Evolutionary conservation across 2,888 invertebrate genomes (phyloP), one percentile per base, ranked within the genome.

Genomic region (Leptinotarsa rubiginosa): DNA sequence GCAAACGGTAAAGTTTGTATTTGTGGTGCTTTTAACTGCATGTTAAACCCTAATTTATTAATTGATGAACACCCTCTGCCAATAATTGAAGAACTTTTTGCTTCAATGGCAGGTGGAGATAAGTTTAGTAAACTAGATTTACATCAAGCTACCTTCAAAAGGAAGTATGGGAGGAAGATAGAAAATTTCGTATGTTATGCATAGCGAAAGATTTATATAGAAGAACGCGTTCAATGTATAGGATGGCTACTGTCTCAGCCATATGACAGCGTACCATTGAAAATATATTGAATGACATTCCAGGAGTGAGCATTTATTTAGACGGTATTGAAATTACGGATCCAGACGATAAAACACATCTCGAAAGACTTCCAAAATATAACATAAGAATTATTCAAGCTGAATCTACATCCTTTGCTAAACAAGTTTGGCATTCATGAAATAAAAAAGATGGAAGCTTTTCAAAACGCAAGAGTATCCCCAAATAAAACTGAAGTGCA

Each of bases 61-160:
- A 49, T 74, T 16, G 76, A 76, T 71, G 65, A 70, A 18, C 65
- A 77, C 50, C 72, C 72, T 59, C 47, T 78, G 66, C 75, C 74
- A 12, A 73, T 72, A 4, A 72, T 75, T 31, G 75, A 74, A n/a
- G 65, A 56, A 20, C 12, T 82, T 18, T 81, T 82, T 66, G 20
- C 78, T 15, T 54, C 62, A 13, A 78, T 80, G 77, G 73, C 70
- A 78, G 71, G 84, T 80, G 80, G 79, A 72, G 47, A 84, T 81
- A 62, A 65, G 31, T 81, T 80, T 69, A 59, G 75, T 41, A 79
- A 54, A 74, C 22, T 81, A 54, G 84, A 86, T 78, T 78, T 86
- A 18, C 71, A 73, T 2, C 80, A 82, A 66, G 86, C 87, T 87
- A 86, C 70, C 78, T 85, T 75, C 85, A 87, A 73, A 62, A 86